phyloP scores from a whole-genome alignment of 23 tunicate species.

The Aplidium turbinatum region DNA sequence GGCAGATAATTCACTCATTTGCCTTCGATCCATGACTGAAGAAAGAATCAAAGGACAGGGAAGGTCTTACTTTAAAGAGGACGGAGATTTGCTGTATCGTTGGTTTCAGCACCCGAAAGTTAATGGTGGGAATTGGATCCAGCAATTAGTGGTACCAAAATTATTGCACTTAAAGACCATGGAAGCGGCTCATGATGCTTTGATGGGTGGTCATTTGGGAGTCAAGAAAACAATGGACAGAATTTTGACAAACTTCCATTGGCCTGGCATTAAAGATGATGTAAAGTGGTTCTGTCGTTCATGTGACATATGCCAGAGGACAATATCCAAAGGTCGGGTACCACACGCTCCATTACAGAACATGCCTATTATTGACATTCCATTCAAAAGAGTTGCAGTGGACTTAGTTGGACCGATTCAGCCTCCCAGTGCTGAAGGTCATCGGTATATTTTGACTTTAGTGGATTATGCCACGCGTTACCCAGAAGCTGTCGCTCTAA shows the following conservation, averaged over 20 bases:
- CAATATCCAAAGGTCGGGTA: conserved; percentile 3
- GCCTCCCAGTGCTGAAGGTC: conserved; percentile 28
- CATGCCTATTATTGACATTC: conserved; percentile 19
- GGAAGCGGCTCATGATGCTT: conserved; percentile 32
- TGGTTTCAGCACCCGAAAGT: no score
- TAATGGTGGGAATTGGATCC: no score
- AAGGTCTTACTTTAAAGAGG: no score
- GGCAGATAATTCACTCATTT: no score
- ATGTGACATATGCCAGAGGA: conserved; percentile 42
- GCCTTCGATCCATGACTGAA: no score
- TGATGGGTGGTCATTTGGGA: conserved; percentile 44
- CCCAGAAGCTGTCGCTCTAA: conserved; percentile 36
- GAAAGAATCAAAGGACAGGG: no score
- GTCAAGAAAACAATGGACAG: conserved; percentile 35
- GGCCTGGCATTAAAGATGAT: conserved; percentile 25
- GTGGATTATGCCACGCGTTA: conserved; percentile 44
- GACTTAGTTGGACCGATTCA: conserved; percentile 37
- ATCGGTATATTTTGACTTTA: conserved; percentile 19
- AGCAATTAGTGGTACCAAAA: no score
- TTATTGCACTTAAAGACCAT: no score
- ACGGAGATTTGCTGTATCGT: no score
- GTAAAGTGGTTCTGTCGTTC: conserved; percentile 6
- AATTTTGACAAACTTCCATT: conserved; percentile 19
- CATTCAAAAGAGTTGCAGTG: conserved; percentile 39
- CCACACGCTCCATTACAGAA: conserved; percentile 19